Evolutionary conservation across 2,888 invertebrate genomes (phyloP).

Genomic region (Chrysomela aeneicollis): DNA sequence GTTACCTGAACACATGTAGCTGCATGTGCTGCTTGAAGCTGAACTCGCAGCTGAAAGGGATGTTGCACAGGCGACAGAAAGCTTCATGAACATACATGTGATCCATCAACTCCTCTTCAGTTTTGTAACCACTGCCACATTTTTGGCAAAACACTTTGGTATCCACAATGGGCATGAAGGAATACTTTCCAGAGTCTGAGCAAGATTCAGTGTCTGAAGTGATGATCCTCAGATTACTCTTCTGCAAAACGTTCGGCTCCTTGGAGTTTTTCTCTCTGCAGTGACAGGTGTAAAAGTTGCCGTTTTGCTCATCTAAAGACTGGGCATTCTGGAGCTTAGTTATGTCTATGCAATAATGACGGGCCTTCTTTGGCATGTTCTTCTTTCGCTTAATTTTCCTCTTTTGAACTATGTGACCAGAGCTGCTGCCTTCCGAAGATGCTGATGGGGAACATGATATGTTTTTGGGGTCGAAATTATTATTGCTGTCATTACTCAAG

Average conservation of each 20-base stretch:
- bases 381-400: slow-evolving; percentile 31
- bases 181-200: slow-evolving; percentile 45
- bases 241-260: slow-evolving; percentile 23
- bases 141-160: slow-evolving; percentile 46
- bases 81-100: slow-evolving; percentile 49
- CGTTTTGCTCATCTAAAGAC: slow-evolving; percentile 45
- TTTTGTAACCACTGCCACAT: slow-evolving; percentile 50
- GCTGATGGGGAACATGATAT: slow-evolving; percentile 22
- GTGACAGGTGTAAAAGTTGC: slow-evolving; percentile 46
- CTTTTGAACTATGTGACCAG: slow-evolving; percentile 12
- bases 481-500: neutral
- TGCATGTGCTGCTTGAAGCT: slow-evolving; percentile 47
- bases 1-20: slow-evolving; percentile 33
- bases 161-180: slow-evolving; percentile 36
- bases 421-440: slow-evolving; percentile 29
- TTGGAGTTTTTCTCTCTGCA: slow-evolving; percentile 37
- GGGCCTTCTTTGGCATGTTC: slow-evolving; percentile 27
- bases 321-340: slow-evolving; percentile 37
- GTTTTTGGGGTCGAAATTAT: neutral
- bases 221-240: slow-evolving; percentile 37
- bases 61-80: slow-evolving; percentile 48
- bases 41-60: slow-evolving; percentile 40
- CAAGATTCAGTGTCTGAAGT: slow-evolving; percentile 50
- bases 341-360: slow-evolving; percentile 43
- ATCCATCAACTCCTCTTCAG: slow-evolving; percentile 41